phyloP scores from a whole-genome alignment of 2,797 vertebrate genomes.

The Stomatorhinus walkeri region DNA sequence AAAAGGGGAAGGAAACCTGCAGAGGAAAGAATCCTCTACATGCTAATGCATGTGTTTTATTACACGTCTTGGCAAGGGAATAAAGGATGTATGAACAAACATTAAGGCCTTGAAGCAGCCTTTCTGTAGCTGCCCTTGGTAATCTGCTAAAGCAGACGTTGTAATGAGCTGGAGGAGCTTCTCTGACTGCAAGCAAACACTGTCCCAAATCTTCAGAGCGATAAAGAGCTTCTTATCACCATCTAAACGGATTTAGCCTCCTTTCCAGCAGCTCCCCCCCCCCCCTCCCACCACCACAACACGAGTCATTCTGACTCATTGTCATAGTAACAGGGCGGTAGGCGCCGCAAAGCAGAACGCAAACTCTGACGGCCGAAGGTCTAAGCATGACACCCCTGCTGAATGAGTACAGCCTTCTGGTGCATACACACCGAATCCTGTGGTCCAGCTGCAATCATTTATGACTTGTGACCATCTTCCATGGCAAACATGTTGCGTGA shows the following conservation, averaged over 20 bases:
- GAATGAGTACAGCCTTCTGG: not conserved
- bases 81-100: not conserved
- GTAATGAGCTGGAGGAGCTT: not conserved
- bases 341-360: not conserved
- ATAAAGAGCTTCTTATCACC: not conserved
- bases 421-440: not conserved
- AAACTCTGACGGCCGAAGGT: not conserved
- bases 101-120: not conserved
- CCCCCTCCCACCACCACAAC: not conserved
- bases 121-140: not conserved
- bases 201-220: conserved; percentile 18
- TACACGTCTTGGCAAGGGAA: not conserved
- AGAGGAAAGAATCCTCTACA: not conserved
- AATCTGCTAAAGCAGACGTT: conserved; percentile 15
- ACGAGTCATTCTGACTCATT: conserved; percentile 7
- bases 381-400: not conserved
- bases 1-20: not conserved
- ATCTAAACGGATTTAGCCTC: not conserved
- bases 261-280: not conserved
- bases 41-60: not conserved
- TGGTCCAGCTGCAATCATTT: not conserved
- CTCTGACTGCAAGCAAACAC: conserved; percentile 5
- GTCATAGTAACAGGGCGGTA: not conserved
- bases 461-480: not conserved
- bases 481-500: not conserved